Evolutionary conservation across 2,888 invertebrate species (phyloP), one percentile per base, ranked within the genome.

Genomic region (Cephalotes varians): DNA sequence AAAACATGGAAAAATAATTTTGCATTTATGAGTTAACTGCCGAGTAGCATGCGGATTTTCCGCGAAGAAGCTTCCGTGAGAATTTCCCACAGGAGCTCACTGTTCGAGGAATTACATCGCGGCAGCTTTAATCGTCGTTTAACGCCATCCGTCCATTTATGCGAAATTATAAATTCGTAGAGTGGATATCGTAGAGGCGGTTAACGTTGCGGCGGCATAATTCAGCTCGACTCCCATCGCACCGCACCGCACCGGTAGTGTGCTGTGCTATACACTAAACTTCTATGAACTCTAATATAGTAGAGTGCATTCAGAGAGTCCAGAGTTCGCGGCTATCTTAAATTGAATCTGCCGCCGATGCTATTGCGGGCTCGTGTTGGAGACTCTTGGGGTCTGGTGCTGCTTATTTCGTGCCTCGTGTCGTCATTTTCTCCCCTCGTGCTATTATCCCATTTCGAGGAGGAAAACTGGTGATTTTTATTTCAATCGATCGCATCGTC

Each of bases 281-380:
- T 91, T 90, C 85, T 86, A 90, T 86, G 85, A 91, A 90, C 90
- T 91, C 88, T 88, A 88, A 90, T 89, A 90, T 88, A 90, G 87
- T 82, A 74, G 60, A 85, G 86, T 82, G 89, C 86, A 88, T 90
- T 91, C 90, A 87, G 87, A 85, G 89, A 90, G 91, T 86, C 86
- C 88, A 90, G 89, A 91, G 88, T 90, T 91, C 89, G 84, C 88
- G 87, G 90, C 90, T 92, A 92, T 92, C 92, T 92, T 90, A 92
- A 92, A 92, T 92, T 92, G 92, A 92, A 92, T 92, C 92, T 91
- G 91, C 91, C 90, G 86, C 90, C 92, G 90, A 92, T 91, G 90
- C 86, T 87, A 88, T 89, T 91, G 90, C 90, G 88, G 64, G 85
- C 82, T 79, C 83, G 85, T 69, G 86, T 86, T 82, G 80, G 81